These are phyloP conservation scores for Coregonus clupeaformis DNA, from an alignment of 2,113 vertebrate genomes.

Conservation along the genomic window DNA sequence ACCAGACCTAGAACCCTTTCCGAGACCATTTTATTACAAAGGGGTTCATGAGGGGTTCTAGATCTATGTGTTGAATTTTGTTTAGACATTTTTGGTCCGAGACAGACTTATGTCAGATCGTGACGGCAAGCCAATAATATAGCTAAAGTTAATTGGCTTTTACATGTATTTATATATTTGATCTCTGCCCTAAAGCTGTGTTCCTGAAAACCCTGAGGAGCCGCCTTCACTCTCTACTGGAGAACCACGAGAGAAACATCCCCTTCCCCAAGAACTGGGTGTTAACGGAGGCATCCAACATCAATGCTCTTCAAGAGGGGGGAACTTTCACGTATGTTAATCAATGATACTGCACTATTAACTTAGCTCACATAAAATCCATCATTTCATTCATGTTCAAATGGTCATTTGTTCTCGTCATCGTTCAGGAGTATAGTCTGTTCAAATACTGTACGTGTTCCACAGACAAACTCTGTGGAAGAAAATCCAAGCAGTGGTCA, in stretches of 20 bases:
- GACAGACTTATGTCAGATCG: too few relatives aligned
- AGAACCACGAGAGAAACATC: slow-evolving; percentile 72
- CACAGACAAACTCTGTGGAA: slow-evolving; percentile 90
- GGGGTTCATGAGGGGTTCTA: too few relatives aligned
- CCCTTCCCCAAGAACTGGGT: slow-evolving; percentile 82
- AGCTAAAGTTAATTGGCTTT: not conserved
- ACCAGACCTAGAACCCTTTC: too few relatives aligned
- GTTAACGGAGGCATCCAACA: slow-evolving; percentile 83
- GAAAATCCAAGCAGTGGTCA: slow-evolving; percentile 81
- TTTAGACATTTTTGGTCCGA: too few relatives aligned
- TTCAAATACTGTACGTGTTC: not conserved
- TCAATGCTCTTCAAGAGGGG: slow-evolving; percentile 89
- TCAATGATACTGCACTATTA: not conserved
- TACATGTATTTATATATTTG: not conserved
- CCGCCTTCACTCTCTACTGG: slow-evolving; percentile 77
- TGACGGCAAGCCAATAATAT: too few relatives aligned
- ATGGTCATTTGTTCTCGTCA: not conserved
- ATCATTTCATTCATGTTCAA: not conserved
- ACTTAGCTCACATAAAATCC: not conserved
- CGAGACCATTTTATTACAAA: too few relatives aligned
- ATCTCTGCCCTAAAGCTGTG: slow-evolving; percentile 64
- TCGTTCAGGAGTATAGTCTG: not conserved
- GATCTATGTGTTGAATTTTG: too few relatives aligned
- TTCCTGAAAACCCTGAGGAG: slow-evolving; percentile 79
- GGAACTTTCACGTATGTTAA: slow-evolving; percentile 88